phyloP scores from a whole-genome alignment of 1,140 invertebrate genomes.

The Dryas iulia region DNA sequence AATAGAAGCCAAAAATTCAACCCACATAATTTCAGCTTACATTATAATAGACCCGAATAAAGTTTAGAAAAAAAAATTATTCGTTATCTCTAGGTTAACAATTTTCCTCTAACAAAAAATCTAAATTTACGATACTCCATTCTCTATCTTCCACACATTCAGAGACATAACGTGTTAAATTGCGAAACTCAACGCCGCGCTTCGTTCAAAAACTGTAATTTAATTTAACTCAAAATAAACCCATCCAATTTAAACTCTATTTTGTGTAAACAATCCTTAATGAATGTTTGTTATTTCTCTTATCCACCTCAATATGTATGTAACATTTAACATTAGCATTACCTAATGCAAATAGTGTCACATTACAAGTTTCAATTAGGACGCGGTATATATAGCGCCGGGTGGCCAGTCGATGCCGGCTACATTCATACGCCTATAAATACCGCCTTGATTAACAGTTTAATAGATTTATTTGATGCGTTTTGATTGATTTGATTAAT shows the following conservation, averaged over 20 bases:
- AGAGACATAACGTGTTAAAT: too few species aligned
- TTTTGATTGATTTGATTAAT: background rate
- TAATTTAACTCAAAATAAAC: too few species aligned
- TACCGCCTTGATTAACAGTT: background rate
- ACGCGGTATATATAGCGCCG: conserved; percentile 19
- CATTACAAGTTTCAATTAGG: conserved; percentile 23
- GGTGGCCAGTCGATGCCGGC: background rate
- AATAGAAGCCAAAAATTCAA: too few species aligned
- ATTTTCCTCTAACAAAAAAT: too few species aligned
- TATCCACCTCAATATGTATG: background rate
- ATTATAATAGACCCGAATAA: too few species aligned
- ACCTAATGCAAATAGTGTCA: conserved; percentile 17
- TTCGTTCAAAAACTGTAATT: background rate
- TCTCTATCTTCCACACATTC: too few species aligned
- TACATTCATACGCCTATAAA: conserved; percentile 4
- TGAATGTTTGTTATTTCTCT: background rate
- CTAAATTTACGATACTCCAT: too few species aligned
- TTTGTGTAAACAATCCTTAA: background rate
- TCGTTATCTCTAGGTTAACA: too few species aligned
- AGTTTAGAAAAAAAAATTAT: too few species aligned
- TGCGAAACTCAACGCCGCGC: background rate
- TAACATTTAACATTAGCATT: background rate
- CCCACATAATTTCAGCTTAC: too few species aligned
- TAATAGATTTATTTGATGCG: background rate
- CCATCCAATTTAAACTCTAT: background rate